Base-by-base conservation (phyloP, 2,113 vertebrate species). In the Euleptes europaea region DNA sequence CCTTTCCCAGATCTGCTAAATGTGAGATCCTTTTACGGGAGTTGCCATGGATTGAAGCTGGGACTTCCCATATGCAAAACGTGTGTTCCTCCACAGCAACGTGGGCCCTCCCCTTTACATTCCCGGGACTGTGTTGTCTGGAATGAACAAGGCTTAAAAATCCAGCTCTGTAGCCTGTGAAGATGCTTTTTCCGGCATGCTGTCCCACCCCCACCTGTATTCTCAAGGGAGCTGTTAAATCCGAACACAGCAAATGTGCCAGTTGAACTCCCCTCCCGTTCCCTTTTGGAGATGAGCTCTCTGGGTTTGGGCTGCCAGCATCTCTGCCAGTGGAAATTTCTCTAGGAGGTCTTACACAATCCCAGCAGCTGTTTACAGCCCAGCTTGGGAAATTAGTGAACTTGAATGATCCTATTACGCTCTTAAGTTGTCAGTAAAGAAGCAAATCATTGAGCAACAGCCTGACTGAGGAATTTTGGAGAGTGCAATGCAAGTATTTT, bases 331-430 rank as follows among this genome's bases (percentile, higher is more conserved):
- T 95, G 95, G 96, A 97, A 95, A 95, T 90, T 94, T 95, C 92
- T 94, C 91, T 89, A 92, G 90, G 88, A 95, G 91, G 15, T 93
- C 89, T 97, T 96, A 90, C 92, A 92, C 92, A 96, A 96, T 91
- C 94, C 66, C 77, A 88, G 94, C 94, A 95, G 96, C 96, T 96
- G 95, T 96, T 95, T 96, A 94, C 95, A 96, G 95, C 94, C 31
- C 51, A 69, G 90, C 95, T 96, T 96, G 95, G 95, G 95, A 95
- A 96, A 95, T 95, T 84, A 94, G 93, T 96, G 96, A 96, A 95
- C 96, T 96, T 90, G 90, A 91, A 92, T 94, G 95, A 96, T 96
- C 95, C 92, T 95, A 90, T 92, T 90, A 88, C 65, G 11, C 84
- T 93, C 26, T 11, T 8, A 17, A 88, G 82, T 86, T 94, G 94